These are phyloP conservation scores for Apotomis betuletana DNA, from an alignment of 2,888 invertebrate species.

Conservation along the genomic window DNA sequence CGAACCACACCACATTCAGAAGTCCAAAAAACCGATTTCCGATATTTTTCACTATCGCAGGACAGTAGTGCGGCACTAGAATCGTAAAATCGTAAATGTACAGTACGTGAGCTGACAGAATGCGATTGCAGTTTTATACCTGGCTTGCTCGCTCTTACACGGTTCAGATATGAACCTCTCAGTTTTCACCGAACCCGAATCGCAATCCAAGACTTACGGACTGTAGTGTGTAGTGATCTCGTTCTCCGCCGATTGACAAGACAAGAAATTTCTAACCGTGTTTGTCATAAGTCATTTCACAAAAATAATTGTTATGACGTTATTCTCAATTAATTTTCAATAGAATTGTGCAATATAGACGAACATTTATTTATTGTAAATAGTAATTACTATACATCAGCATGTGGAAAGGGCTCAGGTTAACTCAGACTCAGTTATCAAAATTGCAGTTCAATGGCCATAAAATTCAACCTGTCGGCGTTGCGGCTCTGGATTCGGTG, in stretches of 20 bases:
- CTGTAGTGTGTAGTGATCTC: no score
- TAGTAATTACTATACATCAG: conserved; percentile 56
- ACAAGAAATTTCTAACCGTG: conserved; percentile 77
- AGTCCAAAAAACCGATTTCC: not conserved
- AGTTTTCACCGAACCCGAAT: no score
- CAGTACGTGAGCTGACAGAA: no score
- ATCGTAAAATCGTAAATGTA: conserved; percentile 26
- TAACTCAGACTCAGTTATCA: conserved; percentile 76
- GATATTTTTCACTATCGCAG: not conserved
- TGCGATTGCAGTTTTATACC: no score
- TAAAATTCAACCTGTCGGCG: conserved; percentile 75
- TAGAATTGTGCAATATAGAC: conserved; percentile 69
- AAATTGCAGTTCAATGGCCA: conserved; percentile 75
- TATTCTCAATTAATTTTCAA: conserved; percentile 68
- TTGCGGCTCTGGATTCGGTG: conserved; percentile 83
- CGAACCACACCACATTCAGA: not conserved
- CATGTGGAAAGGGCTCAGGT: conserved; percentile 79
- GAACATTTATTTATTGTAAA: conserved; percentile 55
- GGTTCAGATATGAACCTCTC: no score
- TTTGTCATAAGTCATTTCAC: conserved; percentile 65
- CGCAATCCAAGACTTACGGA: no score
- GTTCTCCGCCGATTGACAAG: conserved; percentile 52
- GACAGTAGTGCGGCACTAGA: not conserved
- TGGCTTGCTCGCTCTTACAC: no score
- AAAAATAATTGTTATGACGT: conserved; percentile 51